A percentile compares a stretch with the other conserved stretches of the same genome.
These are phyloP conservation scores for Hylaea fasciaria DNA, from an alignment of 2,888 invertebrate species.

Conservation along the genomic window DNA sequence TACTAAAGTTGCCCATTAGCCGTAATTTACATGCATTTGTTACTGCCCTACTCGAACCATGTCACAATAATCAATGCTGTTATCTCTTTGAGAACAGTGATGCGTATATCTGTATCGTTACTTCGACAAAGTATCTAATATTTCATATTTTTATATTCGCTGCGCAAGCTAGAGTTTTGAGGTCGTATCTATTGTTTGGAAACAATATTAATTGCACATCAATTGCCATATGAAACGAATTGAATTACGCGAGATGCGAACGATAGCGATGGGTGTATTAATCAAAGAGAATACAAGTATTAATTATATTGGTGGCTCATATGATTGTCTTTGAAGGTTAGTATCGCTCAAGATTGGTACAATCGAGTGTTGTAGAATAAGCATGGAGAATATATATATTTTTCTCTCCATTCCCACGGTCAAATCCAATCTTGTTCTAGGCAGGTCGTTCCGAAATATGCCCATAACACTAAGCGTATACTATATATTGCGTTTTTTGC, in stretches of 20 bases:
- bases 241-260: slow-evolving; percentile 22
- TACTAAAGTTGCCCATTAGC: slow-evolving; percentile 63
- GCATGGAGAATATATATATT: not conserved
- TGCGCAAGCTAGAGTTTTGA: slow-evolving; percentile 43
- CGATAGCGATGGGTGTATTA: slow-evolving; percentile 12
- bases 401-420: no score
- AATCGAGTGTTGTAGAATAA: not conserved
- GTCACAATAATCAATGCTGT: slow-evolving; percentile 10
- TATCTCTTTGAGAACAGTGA: not conserved
- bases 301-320: no score
- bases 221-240: slow-evolving; percentile 49
- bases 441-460: no score
- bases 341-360: slow-evolving; percentile 2
- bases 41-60: slow-evolving; percentile 53
- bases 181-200: slow-evolving; percentile 55
- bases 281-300: no score
- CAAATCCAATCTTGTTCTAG: no score
- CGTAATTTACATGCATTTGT: slow-evolving; percentile 65
- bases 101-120: not conserved
- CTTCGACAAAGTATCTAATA: slow-evolving; percentile 5
- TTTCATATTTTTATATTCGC: slow-evolving; percentile 1
- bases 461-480: no score
- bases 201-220: slow-evolving; percentile 53
- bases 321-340: slow-evolving; percentile 3
- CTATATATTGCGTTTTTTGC: no score